These are phyloP conservation scores for Pristionchus japonicus DNA, from an alignment of 2,888 invertebrate species.

Conservation along the genomic window DNA sequence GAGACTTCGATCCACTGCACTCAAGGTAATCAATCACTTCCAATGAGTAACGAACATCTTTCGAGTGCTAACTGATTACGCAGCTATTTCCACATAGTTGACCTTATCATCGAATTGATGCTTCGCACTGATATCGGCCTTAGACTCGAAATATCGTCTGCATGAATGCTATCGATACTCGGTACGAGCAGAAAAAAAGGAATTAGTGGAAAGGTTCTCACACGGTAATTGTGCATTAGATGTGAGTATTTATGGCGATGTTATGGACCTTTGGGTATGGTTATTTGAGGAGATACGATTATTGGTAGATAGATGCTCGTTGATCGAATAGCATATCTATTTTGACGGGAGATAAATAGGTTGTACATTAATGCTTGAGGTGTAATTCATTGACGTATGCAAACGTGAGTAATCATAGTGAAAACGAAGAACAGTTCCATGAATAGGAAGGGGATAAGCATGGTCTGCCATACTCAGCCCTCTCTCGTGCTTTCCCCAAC, in stretches of 20 bases:
- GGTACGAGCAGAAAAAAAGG: background rate
- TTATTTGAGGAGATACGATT: background rate
- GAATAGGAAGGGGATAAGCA: background rate
- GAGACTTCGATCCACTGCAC: background rate
- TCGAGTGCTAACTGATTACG: background rate
- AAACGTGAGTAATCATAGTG: background rate
- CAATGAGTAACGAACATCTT: background rate
- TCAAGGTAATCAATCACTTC: background rate
- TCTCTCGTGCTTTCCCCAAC: background rate
- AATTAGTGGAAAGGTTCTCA: background rate
- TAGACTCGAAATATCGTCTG: background rate
- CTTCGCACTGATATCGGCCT: background rate
- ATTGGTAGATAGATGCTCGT: background rate
- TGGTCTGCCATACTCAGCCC: background rate
- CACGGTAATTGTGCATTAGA: background rate
- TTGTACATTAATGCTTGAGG: background rate
- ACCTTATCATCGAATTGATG: background rate
- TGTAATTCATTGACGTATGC: background rate
- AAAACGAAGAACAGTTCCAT: background rate
- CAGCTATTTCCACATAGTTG: background rate
- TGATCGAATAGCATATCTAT: background rate
- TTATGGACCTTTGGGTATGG: background rate
- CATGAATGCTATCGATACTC: background rate
- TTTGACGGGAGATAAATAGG: background rate
- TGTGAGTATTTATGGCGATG: background rate